Evolutionary conservation across 92 coral and sea anemone genomes (phyloP), one percentile per base, ranked within the genome.

Genomic region (Parazoanthus darwini): DNA sequence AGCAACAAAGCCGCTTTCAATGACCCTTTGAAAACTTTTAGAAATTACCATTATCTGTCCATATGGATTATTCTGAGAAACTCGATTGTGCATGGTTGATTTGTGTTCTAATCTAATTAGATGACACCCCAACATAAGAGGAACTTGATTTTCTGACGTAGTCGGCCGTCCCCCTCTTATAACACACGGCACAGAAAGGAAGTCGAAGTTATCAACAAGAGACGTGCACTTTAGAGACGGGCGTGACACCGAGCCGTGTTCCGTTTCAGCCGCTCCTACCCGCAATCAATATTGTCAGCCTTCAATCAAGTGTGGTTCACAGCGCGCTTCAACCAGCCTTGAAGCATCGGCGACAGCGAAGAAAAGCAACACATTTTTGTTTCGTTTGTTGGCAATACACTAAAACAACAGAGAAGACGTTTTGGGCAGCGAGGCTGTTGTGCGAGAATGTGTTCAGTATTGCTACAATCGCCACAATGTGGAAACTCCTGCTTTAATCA

Each of bases 281-380:
- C 39, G 11, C 16, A 79, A 7, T 79, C 82, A 80, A 58, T 80
- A 80, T 80, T 80, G 37, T 18, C 68, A 37, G 68, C 20, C 71
- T 35, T 80, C 85, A 80, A 54, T 80, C 58, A 80, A 54, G 14
- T 58, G 18, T 80, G 44, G 73, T 35, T 36, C 5, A 46, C 72
- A 80, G 85, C 72, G 65, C 73, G 85, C 85, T 80, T 80, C 85
- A 80, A 80, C 85, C 38, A 80, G 8, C 72, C 85, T 80, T 80
- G 73, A 67, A 80, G 85, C 85, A 58, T 58, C 58, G 72, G 46
- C 70, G 71, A 56, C 70, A 63, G 70, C 70, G 22, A 13, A 63
- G 7, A 63, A 23, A 63, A 22, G 2, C 26, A 63, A 15, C 71
- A 36, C 26, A 18, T 56, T 56, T 80, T 80, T 56, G 38, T 44